These are phyloP conservation scores for Lacanobia wlatinum DNA, from an alignment of 2,888 invertebrate genomes.

Conservation along the genomic window DNA sequence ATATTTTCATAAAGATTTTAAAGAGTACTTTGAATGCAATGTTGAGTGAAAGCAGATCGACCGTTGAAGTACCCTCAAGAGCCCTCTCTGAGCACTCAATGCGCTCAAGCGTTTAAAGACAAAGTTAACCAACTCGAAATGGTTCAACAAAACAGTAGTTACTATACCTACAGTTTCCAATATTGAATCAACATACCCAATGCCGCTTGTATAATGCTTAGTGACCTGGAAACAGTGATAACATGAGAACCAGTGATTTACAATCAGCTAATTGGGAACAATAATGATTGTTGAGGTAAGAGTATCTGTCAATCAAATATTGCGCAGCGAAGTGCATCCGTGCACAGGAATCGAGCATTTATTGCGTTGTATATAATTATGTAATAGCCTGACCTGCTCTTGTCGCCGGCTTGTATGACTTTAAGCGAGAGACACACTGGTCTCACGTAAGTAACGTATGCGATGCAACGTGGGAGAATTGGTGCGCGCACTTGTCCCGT, in stretches of 20 bases:
- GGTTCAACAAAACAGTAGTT: background rate
- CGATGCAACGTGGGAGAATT: too few relatives aligned
- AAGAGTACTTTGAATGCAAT: conserved; percentile 21
- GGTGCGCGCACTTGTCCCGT: too few relatives aligned
- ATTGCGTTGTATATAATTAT: conserved; percentile 25
- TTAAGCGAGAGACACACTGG: too few relatives aligned
- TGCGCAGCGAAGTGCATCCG: conserved; percentile 26
- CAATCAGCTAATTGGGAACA: conserved; percentile 20
- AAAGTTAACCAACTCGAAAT: conserved; percentile 22
- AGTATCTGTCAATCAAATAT: conserved; percentile 16
- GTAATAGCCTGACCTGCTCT: conserved; percentile 10
- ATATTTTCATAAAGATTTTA: background rate
- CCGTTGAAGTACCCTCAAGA: conserved; percentile 28
- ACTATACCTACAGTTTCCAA: conserved; percentile 5
- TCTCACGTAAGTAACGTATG: too few relatives aligned
- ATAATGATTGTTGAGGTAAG: background rate
- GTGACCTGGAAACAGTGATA: conserved; percentile 11
- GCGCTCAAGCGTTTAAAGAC: conserved; percentile 18
- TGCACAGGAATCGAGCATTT: conserved; percentile 33
- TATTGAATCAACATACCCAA: background rate
- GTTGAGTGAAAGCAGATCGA: conserved; percentile 26
- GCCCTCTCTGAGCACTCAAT: conserved; percentile 21
- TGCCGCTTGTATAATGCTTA: background rate
- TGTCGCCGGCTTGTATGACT: background rate
- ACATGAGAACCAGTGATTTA: conserved; percentile 1